Evolutionary conservation across 1,140 invertebrate genomes (phyloP).

Genomic region (Habropoda laboriosa): DNA sequence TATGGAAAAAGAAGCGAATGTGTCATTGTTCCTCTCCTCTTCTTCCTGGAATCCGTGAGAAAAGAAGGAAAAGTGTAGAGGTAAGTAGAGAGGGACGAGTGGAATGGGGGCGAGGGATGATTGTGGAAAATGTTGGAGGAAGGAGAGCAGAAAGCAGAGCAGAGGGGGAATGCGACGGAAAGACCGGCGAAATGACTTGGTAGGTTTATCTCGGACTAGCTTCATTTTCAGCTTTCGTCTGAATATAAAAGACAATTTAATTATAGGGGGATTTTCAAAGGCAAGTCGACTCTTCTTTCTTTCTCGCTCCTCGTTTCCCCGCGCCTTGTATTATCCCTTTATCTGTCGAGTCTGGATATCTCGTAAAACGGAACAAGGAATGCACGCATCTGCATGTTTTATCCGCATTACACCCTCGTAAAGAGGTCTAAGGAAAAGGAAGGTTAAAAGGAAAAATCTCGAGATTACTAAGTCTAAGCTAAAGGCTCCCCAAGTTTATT

Average conservation of each 20-base stretch:
- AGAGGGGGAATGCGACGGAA: background rate
- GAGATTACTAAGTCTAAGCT: background rate
- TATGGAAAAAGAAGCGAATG: slow-evolving; percentile 54
- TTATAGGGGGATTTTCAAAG: slow-evolving; percentile 73
- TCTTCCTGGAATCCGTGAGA: background rate
- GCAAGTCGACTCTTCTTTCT: slow-evolving; percentile 19
- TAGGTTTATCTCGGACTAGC: slow-evolving; percentile 64
- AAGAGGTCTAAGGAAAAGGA: background rate
- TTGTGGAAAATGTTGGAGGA: background rate
- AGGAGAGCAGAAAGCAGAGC: background rate
- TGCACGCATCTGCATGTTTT: slow-evolving; percentile 7
- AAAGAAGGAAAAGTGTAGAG: background rate
- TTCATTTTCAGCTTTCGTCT: slow-evolving; percentile 68
- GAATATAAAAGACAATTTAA: slow-evolving; percentile 77
- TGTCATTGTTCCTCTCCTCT: background rate
- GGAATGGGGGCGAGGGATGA: background rate
- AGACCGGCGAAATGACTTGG: slow-evolving; percentile 50
- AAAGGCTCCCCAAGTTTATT: background rate
- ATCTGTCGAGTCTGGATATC: slow-evolving; percentile 32
- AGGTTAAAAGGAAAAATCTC: background rate
- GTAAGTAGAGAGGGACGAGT: too few relatives aligned
- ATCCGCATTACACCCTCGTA: background rate
- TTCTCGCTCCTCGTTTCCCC: slow-evolving; percentile 17
- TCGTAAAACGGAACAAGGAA: slow-evolving; percentile 28
- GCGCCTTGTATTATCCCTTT: slow-evolving; percentile 20